These are phyloP conservation scores for Dendrolimus pini DNA, from an alignment of 2,888 invertebrate genomes.

Conservation along the genomic window DNA sequence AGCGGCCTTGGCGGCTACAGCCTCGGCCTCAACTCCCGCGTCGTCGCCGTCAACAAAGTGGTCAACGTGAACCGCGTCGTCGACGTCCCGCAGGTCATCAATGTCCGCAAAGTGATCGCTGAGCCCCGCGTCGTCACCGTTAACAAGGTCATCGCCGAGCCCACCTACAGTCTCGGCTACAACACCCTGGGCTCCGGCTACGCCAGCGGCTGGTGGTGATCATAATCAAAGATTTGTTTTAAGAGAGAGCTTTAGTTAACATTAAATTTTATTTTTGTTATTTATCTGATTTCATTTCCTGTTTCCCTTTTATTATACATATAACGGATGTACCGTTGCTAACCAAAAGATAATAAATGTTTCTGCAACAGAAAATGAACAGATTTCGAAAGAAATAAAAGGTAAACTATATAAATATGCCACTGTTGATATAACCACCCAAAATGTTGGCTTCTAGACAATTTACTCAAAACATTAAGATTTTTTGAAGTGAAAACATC, in stretches of 20 bases:
- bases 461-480: too few relatives aligned
- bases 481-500: too few relatives aligned
- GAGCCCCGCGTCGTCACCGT: constrained; percentile 45
- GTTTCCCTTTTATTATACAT: too few relatives aligned
- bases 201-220: constrained; percentile 19
- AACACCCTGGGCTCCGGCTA: constrained; percentile 8
- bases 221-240: neutral
- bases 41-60: constrained; percentile 36
- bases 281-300: neutral
- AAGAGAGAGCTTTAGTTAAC: neutral
- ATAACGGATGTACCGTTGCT: too few relatives aligned
- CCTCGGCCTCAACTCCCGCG: constrained; percentile 10
- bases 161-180: constrained; percentile 21
- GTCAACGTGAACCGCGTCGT: constrained; percentile 33
- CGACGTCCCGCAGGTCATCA: constrained; percentile 33
- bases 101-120: constrained; percentile 38
- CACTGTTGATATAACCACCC: too few relatives aligned
- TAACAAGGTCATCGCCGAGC: constrained; percentile 33
- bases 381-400: too few relatives aligned
- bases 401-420: too few relatives aligned
- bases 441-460: too few relatives aligned
- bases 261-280: neutral
- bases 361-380: too few relatives aligned
- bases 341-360: too few relatives aligned
- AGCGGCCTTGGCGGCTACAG: constrained; percentile 12